These are phyloP conservation scores for Coptodon bakossiorum DNA, from an alignment of 2,113 vertebrate species.

Conservation along the genomic window DNA sequence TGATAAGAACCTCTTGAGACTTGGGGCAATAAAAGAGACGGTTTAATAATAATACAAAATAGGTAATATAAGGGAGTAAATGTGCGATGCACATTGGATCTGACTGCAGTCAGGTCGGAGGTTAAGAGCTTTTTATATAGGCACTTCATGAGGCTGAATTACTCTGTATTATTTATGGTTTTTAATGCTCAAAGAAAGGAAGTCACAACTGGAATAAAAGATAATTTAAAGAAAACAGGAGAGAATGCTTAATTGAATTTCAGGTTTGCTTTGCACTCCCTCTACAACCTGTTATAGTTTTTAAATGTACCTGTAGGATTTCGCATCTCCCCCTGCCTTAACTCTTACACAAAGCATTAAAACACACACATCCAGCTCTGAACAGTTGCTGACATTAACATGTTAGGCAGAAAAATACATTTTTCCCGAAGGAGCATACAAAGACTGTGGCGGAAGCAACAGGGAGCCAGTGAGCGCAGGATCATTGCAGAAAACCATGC, in stretches of 20 bases:
- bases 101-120: background rate
- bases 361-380: background rate
- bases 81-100: background rate
- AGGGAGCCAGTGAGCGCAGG: background rate
- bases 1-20: background rate
- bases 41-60: background rate
- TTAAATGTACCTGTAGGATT: background rate
- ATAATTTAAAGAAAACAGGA: background rate
- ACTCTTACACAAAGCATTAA: background rate
- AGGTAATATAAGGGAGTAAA: background rate
- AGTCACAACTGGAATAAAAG: background rate
- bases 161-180: background rate
- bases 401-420: background rate
- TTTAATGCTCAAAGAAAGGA: background rate
- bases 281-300: background rate
- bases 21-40: background rate
- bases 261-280: background rate
- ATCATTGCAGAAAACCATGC: background rate
- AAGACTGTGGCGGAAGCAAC: background rate
- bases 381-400: background rate
- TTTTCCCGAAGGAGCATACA: background rate
- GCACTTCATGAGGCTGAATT: background rate
- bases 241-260: background rate
- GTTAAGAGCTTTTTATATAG: background rate
- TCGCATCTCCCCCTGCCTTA: background rate